Conservation (phyloP, 1,140 invertebrate species). For the Pygmarrhopalites habei region DNA sequence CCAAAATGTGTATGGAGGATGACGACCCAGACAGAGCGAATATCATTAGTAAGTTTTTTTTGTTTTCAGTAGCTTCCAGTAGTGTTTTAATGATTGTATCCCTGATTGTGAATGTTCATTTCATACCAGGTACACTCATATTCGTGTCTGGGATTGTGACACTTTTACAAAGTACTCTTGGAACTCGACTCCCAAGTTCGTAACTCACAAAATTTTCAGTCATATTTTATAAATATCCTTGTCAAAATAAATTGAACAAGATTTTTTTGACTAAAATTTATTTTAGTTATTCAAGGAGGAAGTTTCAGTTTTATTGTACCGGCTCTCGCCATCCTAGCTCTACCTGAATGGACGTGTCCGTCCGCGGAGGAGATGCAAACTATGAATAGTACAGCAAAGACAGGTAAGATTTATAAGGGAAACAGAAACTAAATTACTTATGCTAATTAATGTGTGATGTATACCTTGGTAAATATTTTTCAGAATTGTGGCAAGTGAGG, state of each 20-base stretch:
- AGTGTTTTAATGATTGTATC: too few species aligned
- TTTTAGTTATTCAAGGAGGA: slow-evolving; percentile 42
- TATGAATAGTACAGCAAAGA: slow-evolving; percentile 38
- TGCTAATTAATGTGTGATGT: too few species aligned
- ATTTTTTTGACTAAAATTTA: too few species aligned
- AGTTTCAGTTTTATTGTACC: slow-evolving; percentile 50
- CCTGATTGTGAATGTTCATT: too few species aligned
- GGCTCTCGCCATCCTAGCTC: slow-evolving; percentile 47
- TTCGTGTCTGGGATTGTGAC: slow-evolving; percentile 49
- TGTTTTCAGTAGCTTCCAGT: too few species aligned
- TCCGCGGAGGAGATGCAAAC: slow-evolving; percentile 16
- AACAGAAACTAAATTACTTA: too few species aligned
- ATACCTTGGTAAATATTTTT: too few species aligned
- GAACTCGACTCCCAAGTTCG: slow-evolving; percentile 34
- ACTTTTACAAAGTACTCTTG: slow-evolving; percentile 35
- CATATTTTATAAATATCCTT: too few species aligned
- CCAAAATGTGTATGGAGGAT: slow-evolving; percentile 47
- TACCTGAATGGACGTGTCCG: slow-evolving; percentile 48
- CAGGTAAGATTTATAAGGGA: too few species aligned
- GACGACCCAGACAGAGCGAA: slow-evolving; percentile 44
- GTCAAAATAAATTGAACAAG: too few species aligned
- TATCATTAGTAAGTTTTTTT: too few species aligned
- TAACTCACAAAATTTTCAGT: too few species aligned
- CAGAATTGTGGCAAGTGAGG: slow-evolving; percentile 47
- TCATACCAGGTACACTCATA: slow-evolving; percentile 46